Percentiles rank a stretch among this genome's conserved stretches.
Evolutionary conservation across 30 jellyfish, hydroid and myxozoan species (phyloP).

Genomic region (Rhopilema esculentum): DNA sequence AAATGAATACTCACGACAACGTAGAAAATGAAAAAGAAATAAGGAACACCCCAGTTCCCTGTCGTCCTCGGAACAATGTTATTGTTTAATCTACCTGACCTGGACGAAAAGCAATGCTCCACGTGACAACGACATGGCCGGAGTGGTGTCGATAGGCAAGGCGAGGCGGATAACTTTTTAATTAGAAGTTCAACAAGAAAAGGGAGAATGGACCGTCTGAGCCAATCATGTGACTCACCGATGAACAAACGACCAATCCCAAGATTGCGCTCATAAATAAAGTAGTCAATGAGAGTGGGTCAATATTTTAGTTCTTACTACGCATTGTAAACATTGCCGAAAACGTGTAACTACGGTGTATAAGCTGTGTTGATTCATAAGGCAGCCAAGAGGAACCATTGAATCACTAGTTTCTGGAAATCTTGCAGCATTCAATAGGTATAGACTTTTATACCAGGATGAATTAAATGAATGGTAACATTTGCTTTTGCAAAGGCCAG

Average conservation of each 20-base stretch:
- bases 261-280: slow-evolving; percentile 24
- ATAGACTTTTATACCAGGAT: background rate
- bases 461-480: background rate
- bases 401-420: background rate
- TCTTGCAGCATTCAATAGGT: background rate
- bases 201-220: background rate
- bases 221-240: slow-evolving; percentile 49
- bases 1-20: too few species aligned
- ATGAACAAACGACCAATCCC: slow-evolving; percentile 51
- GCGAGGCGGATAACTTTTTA: slow-evolving; percentile 11
- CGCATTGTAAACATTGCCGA: slow-evolving; percentile 35
- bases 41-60: too few species aligned
- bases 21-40: too few species aligned
- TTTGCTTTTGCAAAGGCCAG: background rate
- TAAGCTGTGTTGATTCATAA: background rate
- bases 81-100: background rate
- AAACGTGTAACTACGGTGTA: slow-evolving; percentile 36
- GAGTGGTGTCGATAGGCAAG: slow-evolving; percentile 50
- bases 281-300: slow-evolving; percentile 57
- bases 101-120: background rate
- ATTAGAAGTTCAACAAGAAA: background rate
- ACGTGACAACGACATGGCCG: slow-evolving; percentile 75
- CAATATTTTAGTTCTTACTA: slow-evolving; percentile 47
- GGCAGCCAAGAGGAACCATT: background rate
- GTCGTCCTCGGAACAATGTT: background rate